These are phyloP conservation scores for Nephrotoma guestfalica DNA, from an alignment of 2,888 invertebrate genomes.

Conservation along the genomic window DNA sequence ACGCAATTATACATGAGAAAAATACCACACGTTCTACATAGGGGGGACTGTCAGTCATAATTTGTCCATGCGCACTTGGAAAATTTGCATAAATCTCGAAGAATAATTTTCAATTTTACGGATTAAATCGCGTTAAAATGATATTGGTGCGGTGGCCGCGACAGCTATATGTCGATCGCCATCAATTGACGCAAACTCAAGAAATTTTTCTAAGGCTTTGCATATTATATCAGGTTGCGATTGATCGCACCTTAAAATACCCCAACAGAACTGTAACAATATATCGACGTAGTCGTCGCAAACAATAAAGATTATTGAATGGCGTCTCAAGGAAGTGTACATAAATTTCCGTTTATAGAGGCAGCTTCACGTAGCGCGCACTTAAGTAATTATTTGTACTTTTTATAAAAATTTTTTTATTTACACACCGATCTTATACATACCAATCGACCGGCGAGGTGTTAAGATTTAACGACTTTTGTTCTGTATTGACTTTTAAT, in stretches of 20 bases:
- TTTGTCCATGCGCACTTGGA: not conserved
- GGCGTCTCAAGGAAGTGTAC: not conserved
- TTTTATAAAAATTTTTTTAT: not conserved
- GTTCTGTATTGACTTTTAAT: not conserved
- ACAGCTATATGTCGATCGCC: not conserved
- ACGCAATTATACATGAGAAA: no score
- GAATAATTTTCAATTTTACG: not conserved
- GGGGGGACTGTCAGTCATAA: not conserved
- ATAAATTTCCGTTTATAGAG: not conserved
- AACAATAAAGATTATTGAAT: not conserved
- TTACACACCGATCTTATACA: not conserved
- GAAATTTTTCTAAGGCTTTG: not conserved
- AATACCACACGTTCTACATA: no score
- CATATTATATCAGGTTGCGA: not conserved
- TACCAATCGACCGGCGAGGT: not conserved
- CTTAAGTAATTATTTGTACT: not conserved
- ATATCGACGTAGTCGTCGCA: not conserved
- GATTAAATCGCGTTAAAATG: no score
- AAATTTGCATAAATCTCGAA: not conserved
- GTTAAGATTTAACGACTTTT: not conserved
- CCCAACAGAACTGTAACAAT: not conserved
- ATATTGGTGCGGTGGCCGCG: not conserved
- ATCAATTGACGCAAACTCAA: not conserved
- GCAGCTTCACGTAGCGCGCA: not conserved
- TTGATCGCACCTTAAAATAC: not conserved